Conservation (phyloP, 2,797 vertebrate species). For the Argya squamiceps region DNA sequence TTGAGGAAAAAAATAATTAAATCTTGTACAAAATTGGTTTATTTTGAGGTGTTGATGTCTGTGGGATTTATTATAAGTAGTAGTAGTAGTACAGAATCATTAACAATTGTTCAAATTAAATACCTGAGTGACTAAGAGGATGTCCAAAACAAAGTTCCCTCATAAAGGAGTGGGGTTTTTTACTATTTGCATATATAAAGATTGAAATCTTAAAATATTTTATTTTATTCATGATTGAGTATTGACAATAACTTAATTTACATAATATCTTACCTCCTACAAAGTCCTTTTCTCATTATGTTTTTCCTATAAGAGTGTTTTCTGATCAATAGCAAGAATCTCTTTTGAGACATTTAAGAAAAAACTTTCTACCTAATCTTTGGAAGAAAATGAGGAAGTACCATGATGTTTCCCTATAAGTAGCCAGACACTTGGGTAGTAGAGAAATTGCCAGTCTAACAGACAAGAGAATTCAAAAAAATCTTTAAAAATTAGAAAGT, state of each 20-base stretch:
- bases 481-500: background rate
- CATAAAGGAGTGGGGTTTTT: rapidly evolving
- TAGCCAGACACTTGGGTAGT: background rate
- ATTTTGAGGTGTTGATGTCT: background rate
- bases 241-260: background rate
- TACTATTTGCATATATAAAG: background rate
- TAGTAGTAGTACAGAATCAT: background rate
- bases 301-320: background rate
- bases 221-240: background rate
- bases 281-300: background rate
- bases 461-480: background rate
- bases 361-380: background rate
- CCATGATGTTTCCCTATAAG: background rate
- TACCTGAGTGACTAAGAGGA: background rate
- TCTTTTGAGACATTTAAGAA: background rate
- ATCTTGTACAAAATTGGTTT: rapidly evolving
- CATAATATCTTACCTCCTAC: background rate
- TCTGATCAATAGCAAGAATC: background rate
- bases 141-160: background rate
- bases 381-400: background rate
- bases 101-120: background rate
- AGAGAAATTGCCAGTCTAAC: background rate
- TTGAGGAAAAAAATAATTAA: background rate
- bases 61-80: background rate
- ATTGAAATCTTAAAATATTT: background rate